These are phyloP conservation scores for Fragum fragum DNA, from an alignment of 2,888 invertebrate species.

Conservation along the genomic window DNA sequence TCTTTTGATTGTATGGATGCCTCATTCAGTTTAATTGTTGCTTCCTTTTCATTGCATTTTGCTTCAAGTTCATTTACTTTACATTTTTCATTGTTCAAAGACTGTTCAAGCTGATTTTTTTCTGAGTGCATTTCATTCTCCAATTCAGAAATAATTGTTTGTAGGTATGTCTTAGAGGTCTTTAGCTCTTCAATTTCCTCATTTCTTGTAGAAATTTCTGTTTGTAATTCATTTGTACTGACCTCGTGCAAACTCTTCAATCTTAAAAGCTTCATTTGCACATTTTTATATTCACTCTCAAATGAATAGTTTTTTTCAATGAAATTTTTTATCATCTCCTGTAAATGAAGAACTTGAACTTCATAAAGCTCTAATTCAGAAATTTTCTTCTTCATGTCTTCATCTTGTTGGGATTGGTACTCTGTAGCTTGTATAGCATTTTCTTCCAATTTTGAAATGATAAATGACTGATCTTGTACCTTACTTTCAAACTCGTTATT, in stretches of 20 bases:
- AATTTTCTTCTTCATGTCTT: not conserved
- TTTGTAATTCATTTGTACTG: not conserved
- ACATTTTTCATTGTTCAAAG: not conserved
- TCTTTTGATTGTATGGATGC: not conserved
- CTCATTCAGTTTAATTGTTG: not conserved
- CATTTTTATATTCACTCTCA: not conserved
- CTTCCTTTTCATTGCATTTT: not conserved
- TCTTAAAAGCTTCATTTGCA: not conserved
- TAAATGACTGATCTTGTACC: not conserved
- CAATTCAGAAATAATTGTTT: not conserved
- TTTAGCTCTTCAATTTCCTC: conserved; percentile 2
- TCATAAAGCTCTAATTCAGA: not conserved
- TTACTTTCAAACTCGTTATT: not conserved
- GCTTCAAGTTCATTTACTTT: not conserved
- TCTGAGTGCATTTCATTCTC: not conserved
- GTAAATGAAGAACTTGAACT: not conserved
- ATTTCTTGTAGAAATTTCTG: not conserved
- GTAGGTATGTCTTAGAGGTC: not conserved
- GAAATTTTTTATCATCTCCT: not conserved
- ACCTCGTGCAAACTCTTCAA: not conserved
- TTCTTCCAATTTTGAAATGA: not conserved
- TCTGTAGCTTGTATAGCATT: not conserved
- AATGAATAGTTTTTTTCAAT: not conserved
- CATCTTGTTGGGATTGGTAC: not conserved
- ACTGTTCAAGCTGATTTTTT: not conserved